Evolutionary conservation across 1,140 invertebrate genomes (phyloP).

Genomic region (Lamellibrachia luymesi): DNA sequence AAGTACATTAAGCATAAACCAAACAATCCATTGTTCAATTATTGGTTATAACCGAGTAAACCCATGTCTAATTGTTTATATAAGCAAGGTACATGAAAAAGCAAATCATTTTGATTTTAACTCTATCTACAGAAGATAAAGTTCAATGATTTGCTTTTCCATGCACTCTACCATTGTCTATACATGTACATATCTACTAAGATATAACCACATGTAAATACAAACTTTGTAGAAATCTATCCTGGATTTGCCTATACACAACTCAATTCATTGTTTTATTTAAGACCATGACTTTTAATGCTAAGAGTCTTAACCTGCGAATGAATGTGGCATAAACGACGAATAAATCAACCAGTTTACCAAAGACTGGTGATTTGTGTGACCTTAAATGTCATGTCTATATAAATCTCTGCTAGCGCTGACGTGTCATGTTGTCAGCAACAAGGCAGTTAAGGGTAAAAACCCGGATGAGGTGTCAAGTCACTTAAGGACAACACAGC

Average conservation of each 20-base stretch:
- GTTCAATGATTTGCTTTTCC: too few species aligned
- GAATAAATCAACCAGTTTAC: not conserved
- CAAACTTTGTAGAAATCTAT: not conserved
- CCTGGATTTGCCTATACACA: not conserved
- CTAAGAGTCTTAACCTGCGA: not conserved
- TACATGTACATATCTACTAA: too few species aligned
- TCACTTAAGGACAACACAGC: not conserved
- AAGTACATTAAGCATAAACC: too few species aligned
- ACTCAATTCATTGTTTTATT: not conserved
- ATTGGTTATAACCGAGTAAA: too few species aligned
- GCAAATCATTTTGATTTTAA: too few species aligned
- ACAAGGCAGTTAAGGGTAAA: not conserved
- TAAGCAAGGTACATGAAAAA: too few species aligned
- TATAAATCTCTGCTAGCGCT: not conserved
- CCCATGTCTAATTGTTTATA: too few species aligned
- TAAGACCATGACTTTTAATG: not conserved
- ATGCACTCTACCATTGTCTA: too few species aligned
- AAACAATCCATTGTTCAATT: too few species aligned
- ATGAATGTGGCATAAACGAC: not conserved
- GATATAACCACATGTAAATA: not conserved
- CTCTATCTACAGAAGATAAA: too few species aligned
- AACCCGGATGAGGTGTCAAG: not conserved
- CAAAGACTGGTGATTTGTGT: not conserved
- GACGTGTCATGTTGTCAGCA: not conserved
- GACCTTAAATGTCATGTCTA: not conserved